Percentiles rank a stretch among this genome's conserved stretches.
These are phyloP conservation scores for Acrocephalus arundinaceus DNA, from an alignment of 2,113 vertebrate species.

Conservation along the genomic window DNA sequence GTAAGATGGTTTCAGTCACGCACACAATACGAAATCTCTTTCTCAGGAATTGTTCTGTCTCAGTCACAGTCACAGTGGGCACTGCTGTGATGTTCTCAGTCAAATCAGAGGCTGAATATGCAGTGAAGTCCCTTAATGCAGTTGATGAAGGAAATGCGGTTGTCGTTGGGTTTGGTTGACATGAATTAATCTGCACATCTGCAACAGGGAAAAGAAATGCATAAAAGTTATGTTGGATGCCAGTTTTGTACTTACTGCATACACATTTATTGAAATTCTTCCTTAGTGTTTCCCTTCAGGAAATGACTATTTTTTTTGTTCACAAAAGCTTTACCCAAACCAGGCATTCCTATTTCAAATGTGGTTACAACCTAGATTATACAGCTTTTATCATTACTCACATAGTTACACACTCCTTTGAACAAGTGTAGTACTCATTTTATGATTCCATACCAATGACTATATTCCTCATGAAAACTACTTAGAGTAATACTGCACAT, in stretches of 20 bases:
- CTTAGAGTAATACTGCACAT: neutral
- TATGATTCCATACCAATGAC: neutral
- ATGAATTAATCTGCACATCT: constrained; percentile 76
- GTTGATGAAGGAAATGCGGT: neutral
- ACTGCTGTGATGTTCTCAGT: neutral
- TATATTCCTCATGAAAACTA: neutral
- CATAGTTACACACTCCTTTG: neutral
- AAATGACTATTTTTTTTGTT: neutral
- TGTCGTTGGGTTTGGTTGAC: constrained; percentile 59
- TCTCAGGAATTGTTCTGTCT: neutral
- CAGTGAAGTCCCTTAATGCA: neutral
- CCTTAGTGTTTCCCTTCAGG: neutral
- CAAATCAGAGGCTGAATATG: neutral
- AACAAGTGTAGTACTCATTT: neutral
- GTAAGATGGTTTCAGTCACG: constrained; percentile 50
- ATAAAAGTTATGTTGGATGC: neutral
- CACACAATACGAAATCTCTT: constrained; percentile 44
- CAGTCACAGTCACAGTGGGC: neutral
- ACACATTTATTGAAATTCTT: neutral
- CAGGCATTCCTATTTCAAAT: neutral
- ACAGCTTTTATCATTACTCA: neutral
- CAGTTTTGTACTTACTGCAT: neutral
- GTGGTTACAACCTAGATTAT: neutral
- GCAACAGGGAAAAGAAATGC: neutral
- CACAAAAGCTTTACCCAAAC: neutral